Base-by-base conservation (phyloP, 2,797 vertebrate species). In the Callimico goeldii region DNA sequence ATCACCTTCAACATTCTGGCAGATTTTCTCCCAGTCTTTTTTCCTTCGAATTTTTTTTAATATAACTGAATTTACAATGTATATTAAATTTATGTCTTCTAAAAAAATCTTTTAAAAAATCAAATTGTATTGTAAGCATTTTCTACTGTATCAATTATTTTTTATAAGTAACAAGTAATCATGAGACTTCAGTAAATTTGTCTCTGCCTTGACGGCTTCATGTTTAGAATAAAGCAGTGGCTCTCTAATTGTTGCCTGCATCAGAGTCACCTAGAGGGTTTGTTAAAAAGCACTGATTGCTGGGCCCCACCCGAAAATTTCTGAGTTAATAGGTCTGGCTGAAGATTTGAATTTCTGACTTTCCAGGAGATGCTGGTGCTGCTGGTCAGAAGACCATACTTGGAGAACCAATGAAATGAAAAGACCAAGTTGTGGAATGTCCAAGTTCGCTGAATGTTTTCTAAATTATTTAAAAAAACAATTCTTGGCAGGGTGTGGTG, bases 371-470 rank as follows among this genome's bases (percentile, higher is more conserved):
- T 73, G 39, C 61, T 67, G 39, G 28, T 57, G 33, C 43, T 48
- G 33, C 58, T 33, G 7, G 5, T 88, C 64, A 73, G 43, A 36
- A 93, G 76, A 88, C 67, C 80, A 46, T 70, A 73, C 79, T 52
- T 79, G 82, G 43, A 75, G 46, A 90, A 91, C 14, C 72, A 75
- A 36, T 72, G 43, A 55, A 90, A 76, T 50, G 28, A 81, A 50
- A 30, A 83, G 46, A 79, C 2, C 8, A 48, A 84, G 41, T 79
- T 92, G 81, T 80, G 79, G 75, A 48, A 91, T 94, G 92, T 90
- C 88, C 48, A 94, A 61, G 87, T 81, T 97, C 88, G 92, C 75
- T 9, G 41, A 82, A 82, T 93, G 61, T 85, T 96, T 93, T 95
- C 46, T 11, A 87, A 89, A 87, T 72, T 85, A 28, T 57, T 92